phyloP scores from a whole-genome alignment of 2,797 vertebrate genomes.

The Paguma larvata region DNA sequence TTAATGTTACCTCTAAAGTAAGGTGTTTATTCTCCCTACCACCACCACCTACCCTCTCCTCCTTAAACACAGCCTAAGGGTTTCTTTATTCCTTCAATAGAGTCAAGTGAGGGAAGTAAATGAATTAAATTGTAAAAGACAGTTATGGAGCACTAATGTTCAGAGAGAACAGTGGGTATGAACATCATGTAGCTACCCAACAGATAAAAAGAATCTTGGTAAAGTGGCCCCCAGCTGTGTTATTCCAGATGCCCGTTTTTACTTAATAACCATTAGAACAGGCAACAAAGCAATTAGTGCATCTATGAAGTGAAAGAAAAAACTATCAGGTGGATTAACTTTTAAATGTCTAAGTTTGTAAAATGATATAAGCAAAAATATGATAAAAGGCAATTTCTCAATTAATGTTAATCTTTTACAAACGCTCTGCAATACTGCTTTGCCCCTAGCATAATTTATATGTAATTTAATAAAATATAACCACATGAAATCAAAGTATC shows the following conservation, averaged over 20 bases:
- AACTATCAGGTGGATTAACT: background rate
- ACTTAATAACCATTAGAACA: constrained; percentile 58
- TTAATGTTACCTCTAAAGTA: background rate
- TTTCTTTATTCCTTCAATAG: background rate
- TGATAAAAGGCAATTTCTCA: background rate
- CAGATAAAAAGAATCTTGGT: constrained; percentile 45
- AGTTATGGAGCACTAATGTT: constrained; percentile 53
- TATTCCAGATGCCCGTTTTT: constrained; percentile 43
- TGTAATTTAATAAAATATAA: background rate
- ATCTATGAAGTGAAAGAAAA: constrained; percentile 33
- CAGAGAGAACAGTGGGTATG: constrained; percentile 51
- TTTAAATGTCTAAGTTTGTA: background rate
- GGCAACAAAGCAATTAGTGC: constrained; percentile 50
- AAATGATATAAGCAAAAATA: background rate
- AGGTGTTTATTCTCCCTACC: background rate
- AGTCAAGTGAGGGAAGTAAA: background rate
- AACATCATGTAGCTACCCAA: background rate
- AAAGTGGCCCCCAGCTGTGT: constrained; percentile 57
- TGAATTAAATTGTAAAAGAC: constrained; percentile 29
- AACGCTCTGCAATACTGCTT: background rate
- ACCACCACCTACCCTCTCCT: background rate
- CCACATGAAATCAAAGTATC: background rate
- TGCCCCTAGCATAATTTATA: background rate
- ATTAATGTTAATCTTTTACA: background rate
- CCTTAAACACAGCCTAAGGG: background rate